These are phyloP conservation scores for Poecilobothrus nobilitatus DNA, from an alignment of 2,888 invertebrate species.

Conservation along the genomic window DNA sequence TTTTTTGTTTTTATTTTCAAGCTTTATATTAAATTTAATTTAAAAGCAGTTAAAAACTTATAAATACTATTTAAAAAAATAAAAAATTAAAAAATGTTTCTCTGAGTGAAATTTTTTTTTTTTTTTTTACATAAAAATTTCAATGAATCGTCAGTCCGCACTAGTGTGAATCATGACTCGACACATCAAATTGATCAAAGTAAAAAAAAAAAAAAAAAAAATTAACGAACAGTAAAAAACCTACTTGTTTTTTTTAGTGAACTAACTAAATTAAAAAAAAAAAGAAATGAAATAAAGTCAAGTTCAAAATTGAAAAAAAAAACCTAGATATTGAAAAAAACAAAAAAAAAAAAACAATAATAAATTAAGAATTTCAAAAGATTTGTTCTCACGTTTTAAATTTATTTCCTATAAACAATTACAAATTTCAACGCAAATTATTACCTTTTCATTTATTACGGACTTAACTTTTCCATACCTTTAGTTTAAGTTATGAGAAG, in stretches of 20 bases:
- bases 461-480: too few relatives aligned
- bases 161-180: not conserved
- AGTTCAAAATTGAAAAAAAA: not conserved
- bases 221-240: not conserved
- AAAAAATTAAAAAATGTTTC: too few relatives aligned
- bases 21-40: too few relatives aligned
- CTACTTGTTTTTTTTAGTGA: too few relatives aligned
- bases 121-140: too few relatives aligned
- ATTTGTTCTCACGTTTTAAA: conserved; percentile 3
- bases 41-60: too few relatives aligned
- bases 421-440: not conserved
- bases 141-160: not conserved
- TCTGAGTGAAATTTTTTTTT: too few relatives aligned
- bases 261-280: not conserved
- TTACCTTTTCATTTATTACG: too few relatives aligned
- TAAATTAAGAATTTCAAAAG: not conserved
- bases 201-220: too few relatives aligned
- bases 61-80: too few relatives aligned
- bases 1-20: too few relatives aligned
- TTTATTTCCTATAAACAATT: not conserved
- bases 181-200: not conserved
- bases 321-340: not conserved
- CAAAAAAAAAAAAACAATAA: not conserved
- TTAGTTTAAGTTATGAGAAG: too few relatives aligned
- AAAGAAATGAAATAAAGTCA: not conserved